Evolutionary conservation across 2,797 vertebrate genomes (phyloP).

Genomic region (Tinamus major): DNA sequence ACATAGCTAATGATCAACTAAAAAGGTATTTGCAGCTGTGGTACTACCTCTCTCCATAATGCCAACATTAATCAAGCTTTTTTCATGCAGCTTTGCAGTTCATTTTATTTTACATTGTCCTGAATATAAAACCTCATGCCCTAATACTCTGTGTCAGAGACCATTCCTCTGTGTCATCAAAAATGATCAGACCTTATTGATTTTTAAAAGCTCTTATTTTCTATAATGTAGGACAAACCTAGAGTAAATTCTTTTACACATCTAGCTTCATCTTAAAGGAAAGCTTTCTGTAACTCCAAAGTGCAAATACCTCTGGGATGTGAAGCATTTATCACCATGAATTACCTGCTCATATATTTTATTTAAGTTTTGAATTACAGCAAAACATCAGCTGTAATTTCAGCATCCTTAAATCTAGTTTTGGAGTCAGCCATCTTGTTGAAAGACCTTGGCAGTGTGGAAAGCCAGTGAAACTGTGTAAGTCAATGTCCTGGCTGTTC

Average conservation of each 20-base stretch:
- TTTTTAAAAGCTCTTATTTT: slow-evolving; percentile 35
- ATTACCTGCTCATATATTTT: slow-evolving; percentile 44
- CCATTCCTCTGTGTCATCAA: slow-evolving; percentile 54
- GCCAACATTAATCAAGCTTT: slow-evolving; percentile 71
- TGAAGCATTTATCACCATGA: background rate
- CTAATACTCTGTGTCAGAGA: slow-evolving; percentile 54
- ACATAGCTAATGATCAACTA: slow-evolving; percentile 74
- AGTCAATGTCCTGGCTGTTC: slow-evolving; percentile 60
- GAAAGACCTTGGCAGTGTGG: slow-evolving; percentile 56
- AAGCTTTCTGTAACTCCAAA: background rate
- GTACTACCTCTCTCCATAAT: slow-evolving; percentile 72
- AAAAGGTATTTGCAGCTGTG: slow-evolving; percentile 77
- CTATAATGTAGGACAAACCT: slow-evolving; percentile 12
- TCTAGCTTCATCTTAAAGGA: slow-evolving; percentile 1
- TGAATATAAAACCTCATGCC: slow-evolving; percentile 52
- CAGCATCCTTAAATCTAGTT: slow-evolving; percentile 47
- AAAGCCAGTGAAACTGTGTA: slow-evolving; percentile 53
- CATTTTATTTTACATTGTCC: slow-evolving; percentile 60
- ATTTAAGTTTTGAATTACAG: slow-evolving; percentile 63
- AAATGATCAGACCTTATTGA: slow-evolving; percentile 47
- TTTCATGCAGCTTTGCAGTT: slow-evolving; percentile 67
- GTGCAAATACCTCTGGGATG: slow-evolving; percentile 5
- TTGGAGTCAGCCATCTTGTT: slow-evolving; percentile 67
- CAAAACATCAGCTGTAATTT: slow-evolving; percentile 54
- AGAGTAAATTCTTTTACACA: background rate